Base-by-base conservation (phyloP, 2,113 vertebrate species). In the Piprites chloris region DNA sequence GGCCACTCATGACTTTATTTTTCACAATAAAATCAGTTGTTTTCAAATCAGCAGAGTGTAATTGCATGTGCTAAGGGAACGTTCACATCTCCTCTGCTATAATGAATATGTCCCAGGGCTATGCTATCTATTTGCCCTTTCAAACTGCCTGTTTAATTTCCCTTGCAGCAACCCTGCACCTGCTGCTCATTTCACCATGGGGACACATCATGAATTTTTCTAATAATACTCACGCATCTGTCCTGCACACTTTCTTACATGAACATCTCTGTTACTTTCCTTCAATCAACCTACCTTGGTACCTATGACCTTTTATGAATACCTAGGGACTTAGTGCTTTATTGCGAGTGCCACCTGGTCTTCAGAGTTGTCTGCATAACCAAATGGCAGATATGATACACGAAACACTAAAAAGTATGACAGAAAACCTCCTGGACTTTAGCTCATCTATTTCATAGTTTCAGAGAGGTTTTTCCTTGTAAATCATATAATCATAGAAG, bases 171-270 rank as follows among this genome's bases (percentile, higher is more conserved):
- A 17, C 61, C 84, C 46, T 14, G 59, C 89, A 96, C 85, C 93
- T 94, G 95, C 87, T 87, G 77, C 90, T 96, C 85, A 42, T 75
- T 94, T 90, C 75, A 87, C 79, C 87, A 77, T 52, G 13, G 87
- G 77, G 67, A 95, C 71, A 42, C 17, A 41, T 50, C 4, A 0
- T 71, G 58, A 69, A 80, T 58, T 93, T 90, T 87, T 93, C 59
- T 94, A 95, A 95, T 95, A 94, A 94, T 91, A 92, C 52, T 62
- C 82, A 42, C 69, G 62, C 81, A 93, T 97, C 91, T 80, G 47
- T 79, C 85, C 44, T 58, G 73, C 85, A 91, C 59, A 49, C 17
- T 52, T 88, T 84, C 55, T 72, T 79, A 78, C n/a, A 50, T 42
- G 44, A 85, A 95, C 62, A 84, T 93, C 79, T 87, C 72, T 92